Evolutionary conservation across 1,140 invertebrate genomes (phyloP).

Genomic region (Batillaria attramentaria): DNA sequence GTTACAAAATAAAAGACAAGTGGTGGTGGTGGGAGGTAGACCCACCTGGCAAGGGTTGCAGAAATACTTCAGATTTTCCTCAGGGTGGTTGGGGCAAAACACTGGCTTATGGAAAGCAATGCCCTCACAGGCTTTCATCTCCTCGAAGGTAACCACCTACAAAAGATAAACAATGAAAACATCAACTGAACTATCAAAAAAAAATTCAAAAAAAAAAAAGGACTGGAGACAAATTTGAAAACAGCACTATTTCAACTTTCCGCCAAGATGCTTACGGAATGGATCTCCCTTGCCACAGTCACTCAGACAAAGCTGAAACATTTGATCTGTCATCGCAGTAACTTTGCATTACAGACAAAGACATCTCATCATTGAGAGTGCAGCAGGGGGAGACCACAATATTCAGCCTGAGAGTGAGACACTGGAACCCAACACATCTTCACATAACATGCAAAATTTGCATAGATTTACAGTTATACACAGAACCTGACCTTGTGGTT

Average conservation of each 20-base stretch:
- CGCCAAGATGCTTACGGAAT: no score
- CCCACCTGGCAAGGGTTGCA: conserved; percentile 87
- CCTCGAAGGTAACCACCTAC: conserved; percentile 88
- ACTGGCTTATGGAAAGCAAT: conserved; percentile 79
- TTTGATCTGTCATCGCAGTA: not conserved
- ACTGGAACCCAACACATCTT: not conserved
- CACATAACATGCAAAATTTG: not conserved
- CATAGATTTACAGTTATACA: no score
- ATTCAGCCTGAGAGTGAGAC: not conserved
- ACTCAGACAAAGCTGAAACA: conserved; percentile 18
- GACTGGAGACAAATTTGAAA: not conserved
- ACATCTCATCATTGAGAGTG: no score
- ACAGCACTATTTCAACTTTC: not conserved
- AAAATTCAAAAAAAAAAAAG: no score
- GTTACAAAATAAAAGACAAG: not conserved
- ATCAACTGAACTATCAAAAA: no score
- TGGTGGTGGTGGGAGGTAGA: no score
- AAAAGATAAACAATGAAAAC: conserved; percentile 36
- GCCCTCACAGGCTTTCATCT: conserved; percentile 81
- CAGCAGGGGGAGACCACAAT: no score
- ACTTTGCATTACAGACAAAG: not conserved
- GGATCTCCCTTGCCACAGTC: not conserved
- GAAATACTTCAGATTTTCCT: conserved; percentile 89
- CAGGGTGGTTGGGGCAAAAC: conserved; percentile 85
- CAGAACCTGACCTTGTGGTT: conserved; percentile 82